Conservation (phyloP, 2,888 invertebrate genomes). For the Chorisops tibialis region DNA sequence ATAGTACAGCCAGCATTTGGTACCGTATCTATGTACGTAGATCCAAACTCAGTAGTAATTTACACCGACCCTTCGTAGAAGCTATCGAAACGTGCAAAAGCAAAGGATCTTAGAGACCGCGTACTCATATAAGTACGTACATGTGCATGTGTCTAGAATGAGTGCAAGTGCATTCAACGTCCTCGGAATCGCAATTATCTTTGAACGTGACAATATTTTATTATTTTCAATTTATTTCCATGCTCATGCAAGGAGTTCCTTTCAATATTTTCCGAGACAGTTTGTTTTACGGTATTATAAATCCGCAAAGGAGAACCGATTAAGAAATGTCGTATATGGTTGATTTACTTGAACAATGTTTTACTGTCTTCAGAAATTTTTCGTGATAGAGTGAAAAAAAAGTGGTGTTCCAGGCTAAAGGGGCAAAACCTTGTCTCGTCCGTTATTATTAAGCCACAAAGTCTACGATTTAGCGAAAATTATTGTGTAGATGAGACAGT, state of each 20-base stretch:
- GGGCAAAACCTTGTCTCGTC: constrained; percentile 12
- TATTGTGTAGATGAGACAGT: constrained; percentile 33
- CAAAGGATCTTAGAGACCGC: no score
- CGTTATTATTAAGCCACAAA: background rate
- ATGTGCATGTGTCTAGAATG: no score
- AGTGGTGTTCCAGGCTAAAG: background rate
- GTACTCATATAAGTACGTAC: no score
- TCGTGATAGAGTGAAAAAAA: background rate
- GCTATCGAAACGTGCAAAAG: no score
- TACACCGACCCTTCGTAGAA: no score
- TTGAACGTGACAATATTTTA: constrained; percentile 41
- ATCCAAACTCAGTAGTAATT: no score
- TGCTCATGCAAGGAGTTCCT: background rate
- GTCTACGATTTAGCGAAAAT: background rate
- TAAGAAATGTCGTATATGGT: background rate
- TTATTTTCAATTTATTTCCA: constrained; percentile 40
- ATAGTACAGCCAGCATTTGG: no score
- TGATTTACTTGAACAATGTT: constrained; percentile 1
- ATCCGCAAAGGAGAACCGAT: background rate
- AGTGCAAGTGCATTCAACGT: constrained; percentile 31
- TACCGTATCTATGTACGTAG: no score
- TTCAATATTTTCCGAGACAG: background rate
- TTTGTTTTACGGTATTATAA: no score
- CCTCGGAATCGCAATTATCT: constrained; percentile 36
- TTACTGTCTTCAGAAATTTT: background rate